Base-by-base conservation (phyloP, 1,140 invertebrate species). In the Chironomus striatipennis region DNA sequence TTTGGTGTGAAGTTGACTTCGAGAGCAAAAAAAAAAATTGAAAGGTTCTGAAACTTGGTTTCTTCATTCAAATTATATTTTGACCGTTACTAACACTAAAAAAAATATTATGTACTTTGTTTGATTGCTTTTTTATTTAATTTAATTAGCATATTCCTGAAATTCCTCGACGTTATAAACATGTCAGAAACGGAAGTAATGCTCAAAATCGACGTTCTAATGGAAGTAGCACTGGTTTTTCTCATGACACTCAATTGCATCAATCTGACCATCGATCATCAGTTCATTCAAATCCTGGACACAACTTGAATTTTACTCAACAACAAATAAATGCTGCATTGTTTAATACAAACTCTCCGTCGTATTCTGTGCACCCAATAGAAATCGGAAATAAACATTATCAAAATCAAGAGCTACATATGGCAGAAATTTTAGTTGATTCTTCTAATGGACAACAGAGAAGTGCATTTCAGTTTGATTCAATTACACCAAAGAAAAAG, bases 391-490 rank as follows among this genome's bases (percentile, higher is more conserved):
- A 20, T 17, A 75, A 73, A 43, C 34, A 73, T 43, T 75, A 72
- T 73, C 34, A 8, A 43, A 75, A 34, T 18, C 65, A 73, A 75
- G 80, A 81, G 24, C 70, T 81, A 74, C 81, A 82, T 74, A 82
- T 82, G 74, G 81, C 81, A 21, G 81, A 82, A 77, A 82, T 80
- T 76, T 75, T 82, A 42, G 80, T 82, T 47, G 81, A 82, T 77
- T 78, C 78, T 74, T 77, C 78, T 75, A 21, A 18, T 20, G 79
- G 79, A 78, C 80, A 80, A 72, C 80, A 81, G 74, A 81, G 80
- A 77, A 82, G 79, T 76, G 79, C 79, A 74, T 82, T 82, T 75
- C 81, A 82, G 78, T 82, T 82, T 42, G 81, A 82, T 77, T 80
- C 81, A 76, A 77, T 82, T 7, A 82, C 81, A 78, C 80, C 81